Evolutionary conservation across 2,888 invertebrate species (phyloP).

Genomic region (Lepas anatifera): DNA sequence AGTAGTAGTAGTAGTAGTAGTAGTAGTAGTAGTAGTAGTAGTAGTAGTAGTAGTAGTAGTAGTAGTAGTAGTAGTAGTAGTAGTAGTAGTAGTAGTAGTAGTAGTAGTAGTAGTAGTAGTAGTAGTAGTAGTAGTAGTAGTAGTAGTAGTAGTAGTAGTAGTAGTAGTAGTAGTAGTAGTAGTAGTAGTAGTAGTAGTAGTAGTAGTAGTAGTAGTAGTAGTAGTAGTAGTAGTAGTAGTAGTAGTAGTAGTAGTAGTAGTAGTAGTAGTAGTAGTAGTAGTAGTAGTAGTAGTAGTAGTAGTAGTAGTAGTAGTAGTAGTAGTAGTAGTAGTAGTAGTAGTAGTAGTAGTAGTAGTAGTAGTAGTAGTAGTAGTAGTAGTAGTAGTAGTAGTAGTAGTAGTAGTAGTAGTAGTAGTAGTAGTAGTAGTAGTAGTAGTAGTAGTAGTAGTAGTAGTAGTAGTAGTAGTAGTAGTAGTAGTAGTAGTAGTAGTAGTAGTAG

Average conservation of each 20-base stretch:
- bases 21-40: background rate
- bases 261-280: background rate
- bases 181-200: background rate
- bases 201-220: background rate
- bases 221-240: background rate
- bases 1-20: background rate
- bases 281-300: background rate
- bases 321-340: background rate
- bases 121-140: background rate
- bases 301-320: background rate
- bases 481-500: background rate
- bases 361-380: background rate
- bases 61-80: background rate
- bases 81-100: background rate
- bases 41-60: background rate
- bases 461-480: background rate
- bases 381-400: background rate
- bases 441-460: background rate
- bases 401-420: background rate
- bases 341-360: background rate
- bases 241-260: background rate
- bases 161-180: background rate
- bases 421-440: background rate
- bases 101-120: background rate
- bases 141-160: background rate